phyloP scores from a whole-genome alignment of 2,113 vertebrate genomes.

The Zingel zingel region DNA sequence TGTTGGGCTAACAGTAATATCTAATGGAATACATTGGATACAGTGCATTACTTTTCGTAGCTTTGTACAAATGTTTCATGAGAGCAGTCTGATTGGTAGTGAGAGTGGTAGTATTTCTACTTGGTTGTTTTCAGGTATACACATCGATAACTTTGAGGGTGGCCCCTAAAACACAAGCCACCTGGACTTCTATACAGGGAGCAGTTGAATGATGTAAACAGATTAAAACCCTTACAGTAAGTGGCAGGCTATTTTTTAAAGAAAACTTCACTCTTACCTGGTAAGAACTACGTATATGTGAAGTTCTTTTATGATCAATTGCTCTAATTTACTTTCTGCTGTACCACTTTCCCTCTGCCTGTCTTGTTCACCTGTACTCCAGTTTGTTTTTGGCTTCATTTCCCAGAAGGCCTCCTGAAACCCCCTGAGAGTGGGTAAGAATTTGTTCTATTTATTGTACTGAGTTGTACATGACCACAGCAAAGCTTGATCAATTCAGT shows the following conservation, averaged over 20 bases:
- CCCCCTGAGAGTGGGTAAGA: slow-evolving; percentile 27
- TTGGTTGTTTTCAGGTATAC: background rate
- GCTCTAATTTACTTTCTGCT: slow-evolving; percentile 59
- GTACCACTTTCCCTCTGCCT: slow-evolving; percentile 24
- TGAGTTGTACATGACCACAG: slow-evolving; percentile 11
- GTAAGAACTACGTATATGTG: slow-evolving; percentile 2
- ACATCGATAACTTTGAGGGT: slow-evolving; percentile 10
- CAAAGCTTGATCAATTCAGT: background rate
- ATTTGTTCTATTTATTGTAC: slow-evolving; percentile 49
- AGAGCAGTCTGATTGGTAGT: background rate
- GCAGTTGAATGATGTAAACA: slow-evolving; percentile 38
- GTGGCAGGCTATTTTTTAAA: slow-evolving; percentile 44
- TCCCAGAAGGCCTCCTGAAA: slow-evolving; percentile 41
- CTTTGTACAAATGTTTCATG: no score
- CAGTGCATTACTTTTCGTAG: no score
- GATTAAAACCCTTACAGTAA: slow-evolving; percentile 63
- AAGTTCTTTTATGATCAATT: slow-evolving; percentile 52
- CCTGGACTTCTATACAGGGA: background rate
- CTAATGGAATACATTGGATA: no score
- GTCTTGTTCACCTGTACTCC: background rate
- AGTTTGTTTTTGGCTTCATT: slow-evolving; percentile 50
- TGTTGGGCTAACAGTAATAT: no score
- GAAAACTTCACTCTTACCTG: slow-evolving; percentile 17
- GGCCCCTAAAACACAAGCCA: slow-evolving; percentile 8
- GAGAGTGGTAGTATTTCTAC: background rate